Conservation (phyloP, 2,113 vertebrate species). For the Myotis lucifugus region DNA sequence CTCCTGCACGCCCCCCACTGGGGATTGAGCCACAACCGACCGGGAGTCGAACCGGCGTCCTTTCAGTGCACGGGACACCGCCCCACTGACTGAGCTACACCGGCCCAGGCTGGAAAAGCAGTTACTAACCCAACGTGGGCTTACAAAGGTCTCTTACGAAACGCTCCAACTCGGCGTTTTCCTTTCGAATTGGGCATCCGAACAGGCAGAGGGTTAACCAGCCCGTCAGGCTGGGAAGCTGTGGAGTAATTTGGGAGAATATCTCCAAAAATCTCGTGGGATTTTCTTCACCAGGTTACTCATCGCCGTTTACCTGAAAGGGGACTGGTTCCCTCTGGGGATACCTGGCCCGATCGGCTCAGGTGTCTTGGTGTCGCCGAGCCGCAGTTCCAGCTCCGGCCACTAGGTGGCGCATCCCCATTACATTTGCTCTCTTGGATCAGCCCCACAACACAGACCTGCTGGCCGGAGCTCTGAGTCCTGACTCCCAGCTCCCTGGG, state of each 20-base stretch:
- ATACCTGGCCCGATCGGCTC: not conserved
- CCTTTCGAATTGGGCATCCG: not conserved
- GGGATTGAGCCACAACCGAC: too few species aligned
- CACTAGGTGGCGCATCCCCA: not conserved
- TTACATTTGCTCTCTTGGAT: not conserved
- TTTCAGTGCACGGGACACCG: too few species aligned
- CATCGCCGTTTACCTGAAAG: not conserved
- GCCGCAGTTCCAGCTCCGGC: not conserved
- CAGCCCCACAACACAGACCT: not conserved
- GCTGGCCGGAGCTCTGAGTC: not conserved
- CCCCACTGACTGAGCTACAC: too few species aligned
- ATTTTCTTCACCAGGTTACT: not conserved
- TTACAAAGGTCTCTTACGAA: not conserved
- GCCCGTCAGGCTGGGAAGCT: not conserved
- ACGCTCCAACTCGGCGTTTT: not conserved
- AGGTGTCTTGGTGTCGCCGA: not conserved
- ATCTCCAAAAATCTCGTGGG: not conserved
- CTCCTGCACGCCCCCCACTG: too few species aligned
- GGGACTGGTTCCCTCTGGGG: not conserved
- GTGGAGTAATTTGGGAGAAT: not conserved
- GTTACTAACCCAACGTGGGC: not conserved
- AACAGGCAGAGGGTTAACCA: not conserved
- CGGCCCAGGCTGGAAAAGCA: not conserved
- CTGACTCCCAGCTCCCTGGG: not conserved
- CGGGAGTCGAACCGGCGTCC: too few species aligned